Evolutionary conservation across 1,140 invertebrate species (phyloP), one percentile per base, ranked within the genome.

Genomic region (Saccostrea cuccullata): DNA sequence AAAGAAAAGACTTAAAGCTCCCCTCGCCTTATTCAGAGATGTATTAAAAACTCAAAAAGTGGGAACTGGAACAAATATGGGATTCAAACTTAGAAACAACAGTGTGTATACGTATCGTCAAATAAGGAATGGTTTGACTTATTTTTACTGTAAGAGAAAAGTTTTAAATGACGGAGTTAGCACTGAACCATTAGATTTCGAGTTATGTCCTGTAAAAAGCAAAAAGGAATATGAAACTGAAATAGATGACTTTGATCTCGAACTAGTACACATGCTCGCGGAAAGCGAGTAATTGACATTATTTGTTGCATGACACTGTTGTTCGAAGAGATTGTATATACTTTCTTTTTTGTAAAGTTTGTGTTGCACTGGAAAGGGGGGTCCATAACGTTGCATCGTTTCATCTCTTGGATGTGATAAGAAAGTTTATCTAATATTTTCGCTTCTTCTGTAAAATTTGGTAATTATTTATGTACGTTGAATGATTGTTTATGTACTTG

Each of bases 91-190:
- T 12, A 36, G 23, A 3, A 83, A 90, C 20, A 86, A 88, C 26
- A 82, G 64, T 17, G 64, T 88, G 12, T 86, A 55, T 15, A 88
- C 84, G 13, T 90, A 90, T 23, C 12, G 13, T 15, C 85, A 90
- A 84, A n/a, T 26, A 23, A 83, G 87, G 23, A n/a, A 26, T 17
- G 89, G 87, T 13, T 88, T 90, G n/a, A 84, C 77, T 13, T 90
- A 90, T 30, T 85, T 85, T 85, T 88, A 86, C 23, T 86, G 89
- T 40, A 90, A 90, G 36, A 55, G 86, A 23, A 85, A 85, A 77
- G 87, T 90, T 12, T 58, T 86, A 6, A 40, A 30, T 13, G 89
- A 90, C 60, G 87, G 85, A 13, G n/a, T 83, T 4, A 67, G 64
- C 47, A 90, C 89, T 4, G 73, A 36, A 23, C 89, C 85, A 20